Evolutionary conservation across 2,797 vertebrate species (phyloP).

Genomic region (Botia kubotai): DNA sequence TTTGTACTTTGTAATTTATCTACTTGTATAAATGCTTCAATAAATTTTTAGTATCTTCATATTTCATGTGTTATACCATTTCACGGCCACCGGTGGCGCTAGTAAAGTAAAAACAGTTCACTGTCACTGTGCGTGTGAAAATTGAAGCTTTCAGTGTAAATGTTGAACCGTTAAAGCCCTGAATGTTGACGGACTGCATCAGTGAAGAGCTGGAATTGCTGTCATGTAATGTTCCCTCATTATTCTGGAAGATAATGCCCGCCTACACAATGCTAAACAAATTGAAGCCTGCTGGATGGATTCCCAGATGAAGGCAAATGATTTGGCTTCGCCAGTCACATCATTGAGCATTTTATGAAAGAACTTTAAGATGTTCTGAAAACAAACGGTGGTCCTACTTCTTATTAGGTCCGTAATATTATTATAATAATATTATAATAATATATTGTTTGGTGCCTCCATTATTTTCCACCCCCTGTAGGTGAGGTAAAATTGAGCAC

Average conservation of each 20-base stretch:
- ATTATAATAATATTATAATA: no score
- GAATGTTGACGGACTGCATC: slow-evolving; percentile 24
- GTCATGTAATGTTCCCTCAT: slow-evolving; percentile 37
- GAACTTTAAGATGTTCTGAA: slow-evolving; percentile 10
- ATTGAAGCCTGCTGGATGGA: slow-evolving; percentile 30
- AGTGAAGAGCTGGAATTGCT: slow-evolving; percentile 15
- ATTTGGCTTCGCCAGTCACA: slow-evolving; percentile 10
- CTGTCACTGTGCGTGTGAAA: neutral
- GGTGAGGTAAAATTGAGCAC: slow-evolving; percentile 26
- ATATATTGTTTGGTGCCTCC: slow-evolving; percentile 23
- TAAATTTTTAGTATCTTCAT: neutral
- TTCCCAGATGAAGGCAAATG: slow-evolving; percentile 26
- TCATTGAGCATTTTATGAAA: neutral
- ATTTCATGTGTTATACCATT: neutral
- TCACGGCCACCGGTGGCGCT: neutral
- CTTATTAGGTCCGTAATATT: slow-evolving; percentile 13
- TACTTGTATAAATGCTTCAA: no score
- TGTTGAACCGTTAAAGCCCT: neutral
- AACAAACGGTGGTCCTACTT: slow-evolving; percentile 4
- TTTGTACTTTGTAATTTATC: no score
- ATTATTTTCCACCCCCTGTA: slow-evolving; percentile 31
- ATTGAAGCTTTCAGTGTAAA: neutral
- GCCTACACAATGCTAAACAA: slow-evolving; percentile 34
- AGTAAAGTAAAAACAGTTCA: neutral
- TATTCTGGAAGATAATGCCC: slow-evolving; percentile 27